Percentiles rank a stretch among this genome's conserved stretches.
Conservation (phyloP, 2,113 vertebrate genomes). For the Alligator mississippiensis region DNA sequence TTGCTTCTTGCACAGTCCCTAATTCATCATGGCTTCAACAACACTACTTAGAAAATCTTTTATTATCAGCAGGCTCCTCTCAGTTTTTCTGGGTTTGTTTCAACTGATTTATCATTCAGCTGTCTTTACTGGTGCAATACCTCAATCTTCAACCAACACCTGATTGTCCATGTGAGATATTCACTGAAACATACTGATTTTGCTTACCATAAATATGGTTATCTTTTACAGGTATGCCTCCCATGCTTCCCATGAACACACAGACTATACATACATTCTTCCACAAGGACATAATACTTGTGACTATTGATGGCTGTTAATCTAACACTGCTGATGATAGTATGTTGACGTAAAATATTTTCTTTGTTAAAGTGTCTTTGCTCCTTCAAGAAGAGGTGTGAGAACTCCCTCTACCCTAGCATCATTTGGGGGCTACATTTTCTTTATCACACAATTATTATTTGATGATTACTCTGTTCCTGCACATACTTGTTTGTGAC, state of each 20-base stretch:
- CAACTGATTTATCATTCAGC: not conserved
- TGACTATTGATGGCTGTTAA: slow-evolving; percentile 8
- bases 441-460: not conserved
- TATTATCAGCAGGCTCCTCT: not conserved
- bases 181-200: slow-evolving; percentile 46
- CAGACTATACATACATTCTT: slow-evolving; percentile 39
- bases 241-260: slow-evolving; percentile 1
- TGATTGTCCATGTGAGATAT: slow-evolving; percentile 45
- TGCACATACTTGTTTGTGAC: not conserved
- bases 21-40: too few relatives aligned
- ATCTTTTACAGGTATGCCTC: slow-evolving; percentile 1
- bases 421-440: not conserved
- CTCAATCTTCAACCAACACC: slow-evolving; percentile 1
- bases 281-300: slow-evolving; percentile 14
- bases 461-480: not conserved
- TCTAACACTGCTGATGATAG: slow-evolving; percentile 11
- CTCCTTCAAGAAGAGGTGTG: not conserved
- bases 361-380: not conserved
- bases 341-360: slow-evolving; percentile 10
- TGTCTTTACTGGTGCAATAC: slow-evolving; percentile 23
- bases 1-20: too few relatives aligned
- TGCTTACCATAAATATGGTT: slow-evolving; percentile 17
- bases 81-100: not conserved
- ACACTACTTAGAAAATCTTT: too few relatives aligned
- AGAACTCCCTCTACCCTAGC: slow-evolving; percentile 4